phyloP scores from a whole-genome alignment of 2,113 vertebrate genomes.

The Rousettus leschenaultii region DNA sequence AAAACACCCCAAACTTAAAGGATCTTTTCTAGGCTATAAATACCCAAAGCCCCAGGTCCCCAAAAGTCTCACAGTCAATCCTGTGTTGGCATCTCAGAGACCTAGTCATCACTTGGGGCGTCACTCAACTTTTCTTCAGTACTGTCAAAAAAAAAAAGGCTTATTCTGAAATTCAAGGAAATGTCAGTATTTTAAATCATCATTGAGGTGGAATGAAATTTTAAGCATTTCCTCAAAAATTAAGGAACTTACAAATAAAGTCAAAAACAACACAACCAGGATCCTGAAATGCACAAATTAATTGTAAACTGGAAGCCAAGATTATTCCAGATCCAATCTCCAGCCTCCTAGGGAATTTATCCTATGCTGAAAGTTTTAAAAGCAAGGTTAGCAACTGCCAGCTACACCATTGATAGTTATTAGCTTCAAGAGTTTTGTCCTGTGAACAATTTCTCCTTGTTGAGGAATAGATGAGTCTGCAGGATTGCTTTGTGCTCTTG shows the following conservation, averaged over 20 bases:
- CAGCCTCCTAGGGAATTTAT: neutral
- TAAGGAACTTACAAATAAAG: neutral
- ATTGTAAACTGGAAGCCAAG: neutral
- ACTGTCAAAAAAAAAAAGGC: neutral
- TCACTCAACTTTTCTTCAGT: neutral
- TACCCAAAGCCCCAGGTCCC: neutral
- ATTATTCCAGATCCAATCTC: neutral
- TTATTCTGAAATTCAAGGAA: neutral
- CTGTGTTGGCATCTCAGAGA: neutral
- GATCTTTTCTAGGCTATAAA: neutral
- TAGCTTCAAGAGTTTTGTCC: neutral
- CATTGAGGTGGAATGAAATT: neutral
- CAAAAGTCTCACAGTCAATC: neutral
- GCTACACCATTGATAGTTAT: neutral
- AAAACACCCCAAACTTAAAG: neutral
- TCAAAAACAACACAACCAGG: neutral
- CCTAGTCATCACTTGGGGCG: neutral
- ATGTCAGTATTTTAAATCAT: neutral
- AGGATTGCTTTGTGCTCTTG: neutral
- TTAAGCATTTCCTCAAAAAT: neutral
- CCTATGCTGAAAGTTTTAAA: neutral
- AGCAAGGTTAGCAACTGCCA: neutral
- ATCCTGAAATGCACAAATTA: neutral
- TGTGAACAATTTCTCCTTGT: neutral
- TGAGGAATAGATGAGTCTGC: neutral